Evolutionary conservation across 2,888 invertebrate species (phyloP).

Genomic region (Sarcophaga variegata): DNA sequence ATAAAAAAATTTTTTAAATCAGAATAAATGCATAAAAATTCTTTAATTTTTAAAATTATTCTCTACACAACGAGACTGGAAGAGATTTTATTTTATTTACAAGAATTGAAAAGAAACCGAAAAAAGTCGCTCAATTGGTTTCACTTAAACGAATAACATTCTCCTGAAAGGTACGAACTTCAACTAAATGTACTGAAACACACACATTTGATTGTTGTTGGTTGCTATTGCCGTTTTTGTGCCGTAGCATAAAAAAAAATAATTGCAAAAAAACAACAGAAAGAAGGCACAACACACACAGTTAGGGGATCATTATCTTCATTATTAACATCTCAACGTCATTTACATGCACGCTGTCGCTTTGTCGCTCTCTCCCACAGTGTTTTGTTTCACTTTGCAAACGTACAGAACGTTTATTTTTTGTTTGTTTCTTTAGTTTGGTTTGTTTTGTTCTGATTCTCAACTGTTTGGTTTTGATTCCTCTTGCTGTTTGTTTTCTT

Average conservation of each 20-base stretch:
- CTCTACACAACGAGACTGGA: no score
- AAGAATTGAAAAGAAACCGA: background rate
- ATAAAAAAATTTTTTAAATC: background rate
- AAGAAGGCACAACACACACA: conserved; percentile 29
- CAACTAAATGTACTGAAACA: conserved; percentile 53
- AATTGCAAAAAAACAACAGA: conserved; percentile 39
- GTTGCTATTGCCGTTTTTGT: conserved; percentile 34
- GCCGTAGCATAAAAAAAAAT: conserved; percentile 47
- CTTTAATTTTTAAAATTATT: background rate
- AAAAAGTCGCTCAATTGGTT: background rate
- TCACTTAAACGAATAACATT: conserved; percentile 40
- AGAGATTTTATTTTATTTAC: background rate
- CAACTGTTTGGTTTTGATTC: background rate
- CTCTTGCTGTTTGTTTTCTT: background rate
- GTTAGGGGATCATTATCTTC: conserved; percentile 49
- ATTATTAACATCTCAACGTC: background rate
- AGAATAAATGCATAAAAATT: background rate
- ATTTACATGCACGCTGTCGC: background rate
- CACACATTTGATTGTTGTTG: conserved; percentile 11
- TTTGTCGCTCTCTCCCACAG: background rate
- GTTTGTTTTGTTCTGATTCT: conserved; percentile 28
- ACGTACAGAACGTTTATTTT: conserved; percentile 47
- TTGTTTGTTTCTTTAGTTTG: conserved; percentile 36
- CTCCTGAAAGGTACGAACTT: conserved; percentile 51
- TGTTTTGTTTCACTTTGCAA: conserved; percentile 9